Base-by-base conservation (phyloP, 1,140 invertebrate species). In the Orussus abietinus region DNA sequence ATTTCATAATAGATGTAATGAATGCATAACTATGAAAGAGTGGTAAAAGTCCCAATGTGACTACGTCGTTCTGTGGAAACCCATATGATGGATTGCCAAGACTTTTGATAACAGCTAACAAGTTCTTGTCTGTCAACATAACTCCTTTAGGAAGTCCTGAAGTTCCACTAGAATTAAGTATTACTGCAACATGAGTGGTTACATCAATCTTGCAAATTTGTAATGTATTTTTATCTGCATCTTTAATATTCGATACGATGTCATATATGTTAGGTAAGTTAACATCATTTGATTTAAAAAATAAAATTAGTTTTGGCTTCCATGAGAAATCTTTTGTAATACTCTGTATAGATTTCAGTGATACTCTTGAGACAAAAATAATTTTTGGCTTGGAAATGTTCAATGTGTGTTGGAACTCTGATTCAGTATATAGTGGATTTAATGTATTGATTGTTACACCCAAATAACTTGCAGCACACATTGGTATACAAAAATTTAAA, bases 141-240 rank as follows among this genome's bases (percentile, higher is more conserved):
- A 87, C 86, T 20, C 86, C 86, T 66, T 90, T 90, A 0, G 87
- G 84, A 28, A 81, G 55, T 36, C 86, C 85, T 39, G 86, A 88
- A 4, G 86, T 88, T 10, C 85, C 85, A 46, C 83, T 86, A 0
- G 84, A 78, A 36, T 72, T 76, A 17, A 75, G 47, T 41, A 78
- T 69, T 3, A 69, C 53, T n/a, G 64, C 19, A n/a, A 70, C 49
- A 47, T 77, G 73, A 7, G 57, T 51, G 11, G 59, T 45, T 1
- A 53, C 41, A 5, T 64, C 29, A 0, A 72, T 54, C 3, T 69
- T 49, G 2, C 30, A 36, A 9, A 45, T 36, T 39, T 48, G 7
- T 4, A 61, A 55, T 6, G 26, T 39, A 15, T 47, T 36, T 2
- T 51, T 11, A 10, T 45, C 30, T 5, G 18, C 15, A 9, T 17